Base-by-base conservation (phyloP, 2,797 vertebrate genomes). In the Pyrrhura leucotis region DNA sequence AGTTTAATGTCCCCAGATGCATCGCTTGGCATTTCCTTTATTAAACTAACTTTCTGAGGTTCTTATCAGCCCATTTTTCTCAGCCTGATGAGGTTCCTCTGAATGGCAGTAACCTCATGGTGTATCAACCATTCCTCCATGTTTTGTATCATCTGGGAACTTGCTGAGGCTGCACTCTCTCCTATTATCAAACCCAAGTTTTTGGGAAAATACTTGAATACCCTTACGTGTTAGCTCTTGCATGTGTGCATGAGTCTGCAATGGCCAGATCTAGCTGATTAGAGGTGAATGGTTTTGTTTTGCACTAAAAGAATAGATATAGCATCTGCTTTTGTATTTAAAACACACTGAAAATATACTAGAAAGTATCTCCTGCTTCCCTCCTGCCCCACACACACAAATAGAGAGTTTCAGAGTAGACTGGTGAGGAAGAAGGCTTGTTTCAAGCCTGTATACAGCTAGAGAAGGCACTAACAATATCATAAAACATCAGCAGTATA, bases 361-460 rank as follows among this genome's bases (percentile, higher is more conserved):
- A 14, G 39, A 33, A 48, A 40, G 6, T 50, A 31, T 22, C 9
- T 75, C 7, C 35, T 62, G 11, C 39, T 26, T 48, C 5, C 10
- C 2, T 11, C 12, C 51, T 12, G 18, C 29, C 7, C 5, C 33
- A 8, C 1, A 3, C 35, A 29, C 12, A 29, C 7, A 11, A 72
- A 50, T 35, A 9, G 47, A 53, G 37, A 25, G 6, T 62, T 53
- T 80, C 45, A 67, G 45, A 33, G 25, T 26, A 37, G 45, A 23
- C 35, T 6, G 25, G 1, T 9, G 71, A 69, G 22, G 26, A 59
- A 88, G 39, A 21, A 12, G 4, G 3, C 39, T 66, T 39, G 17
- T 69, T 73, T 76, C 9, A 6, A 22, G 19, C 11, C 33, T 85
- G 3, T 68, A 13, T 47, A 14, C 3, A 23, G 21, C 31, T 42